A percentile compares a stretch with the other conserved stretches of the same genome.
phyloP scores from a whole-genome alignment of 2,888 invertebrate species.

The Euzophera pinguis region DNA sequence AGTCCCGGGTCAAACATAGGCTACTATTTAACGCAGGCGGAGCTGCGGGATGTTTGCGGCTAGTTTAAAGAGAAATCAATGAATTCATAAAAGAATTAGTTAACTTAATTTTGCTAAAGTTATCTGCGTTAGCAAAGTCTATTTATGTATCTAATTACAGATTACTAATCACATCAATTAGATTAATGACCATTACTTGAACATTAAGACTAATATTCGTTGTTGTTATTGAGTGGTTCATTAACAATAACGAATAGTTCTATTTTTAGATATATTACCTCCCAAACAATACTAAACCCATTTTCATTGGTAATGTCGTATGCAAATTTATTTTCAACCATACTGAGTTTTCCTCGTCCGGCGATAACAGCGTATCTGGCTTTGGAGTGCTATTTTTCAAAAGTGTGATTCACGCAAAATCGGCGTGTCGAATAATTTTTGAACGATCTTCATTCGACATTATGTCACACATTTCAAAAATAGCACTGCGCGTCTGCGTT shows the following conservation, averaged over 20 bases:
- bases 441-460: no score
- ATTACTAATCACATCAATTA: not conserved
- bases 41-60: no score
- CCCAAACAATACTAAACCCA: not conserved
- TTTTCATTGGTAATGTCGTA: not conserved
- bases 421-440: no score
- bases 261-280: not conserved
- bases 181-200: no score
- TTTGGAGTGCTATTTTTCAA: no score
- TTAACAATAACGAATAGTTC: not conserved
- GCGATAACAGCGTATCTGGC: not conserved
- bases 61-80: not conserved
- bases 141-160: not conserved
- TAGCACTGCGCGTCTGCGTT: conserved; percentile 25
- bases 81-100: not conserved
- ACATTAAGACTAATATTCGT: not conserved
- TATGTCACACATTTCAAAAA: no score
- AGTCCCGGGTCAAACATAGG: no score
- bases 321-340: not conserved
- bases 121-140: not conserved
- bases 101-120: not conserved
- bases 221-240: not conserved
- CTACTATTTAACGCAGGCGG: no score
- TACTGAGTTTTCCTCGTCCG: not conserved
- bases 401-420: no score